These are phyloP conservation scores for rat (Rattus norvegicus) DNA, from an alignment of 2,113 vertebrate species.

Conservation along the genomic window GRCr8 NC_086022.1:153699501-153700000, in stretches of 20 bases:
- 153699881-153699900: slow-evolving; percentile 48
- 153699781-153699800: neutral
- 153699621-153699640: neutral
- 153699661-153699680: neutral
- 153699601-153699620: neutral
- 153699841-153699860: slow-evolving; percentile 54
- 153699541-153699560: neutral
- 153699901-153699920: slow-evolving; percentile 35
- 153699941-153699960: slow-evolving; percentile 66
- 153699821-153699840: slow-evolving; percentile 63
- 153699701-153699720: neutral
- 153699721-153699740: neutral
- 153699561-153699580: neutral
- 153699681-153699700: neutral
- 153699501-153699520: neutral
- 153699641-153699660: neutral
- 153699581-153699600: neutral
- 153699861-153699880: slow-evolving; percentile 52
- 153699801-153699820: slow-evolving; percentile 11
- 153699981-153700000: slow-evolving; percentile 47
- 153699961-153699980: slow-evolving; percentile 53
- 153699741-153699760: neutral
- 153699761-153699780: neutral
- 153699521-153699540: neutral
- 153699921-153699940: slow-evolving; percentile 59